Base-by-base conservation (phyloP, 2,797 vertebrate species). In the Tadarida brasiliensis region DNA sequence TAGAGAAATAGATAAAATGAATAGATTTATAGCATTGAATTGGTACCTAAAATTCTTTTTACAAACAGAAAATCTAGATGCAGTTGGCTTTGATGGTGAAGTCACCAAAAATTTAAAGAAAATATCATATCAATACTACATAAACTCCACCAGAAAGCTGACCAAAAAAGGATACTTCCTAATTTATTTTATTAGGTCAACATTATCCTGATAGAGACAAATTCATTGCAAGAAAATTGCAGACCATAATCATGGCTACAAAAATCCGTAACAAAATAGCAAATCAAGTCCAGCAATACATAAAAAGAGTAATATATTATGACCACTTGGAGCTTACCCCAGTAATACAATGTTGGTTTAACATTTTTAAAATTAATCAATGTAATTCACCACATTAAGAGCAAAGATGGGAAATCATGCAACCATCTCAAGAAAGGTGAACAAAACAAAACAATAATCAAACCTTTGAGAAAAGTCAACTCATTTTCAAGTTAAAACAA, bases 41-140 rank as follows among this genome's bases (percentile, higher is more conserved):
- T 68, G n/a, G 22, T 44, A 47, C 35, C 77, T 44, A 91, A 88
- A 84, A 51, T 73, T 89, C 44, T 87, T 91, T 80, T 89, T 14
- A 61, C 28, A 92, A 73, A 68, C 57, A 33, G 67, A 49, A 74
- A 54, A 35, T 81, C 30, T 28, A 81, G 8, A 17, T 47, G 44
- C n/a, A 76, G 20, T 12, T 47, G n/a, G 8, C 30, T 86, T 90
- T 10, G 47, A 22, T 71, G 51, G 44, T 94, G 3, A 77, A 44
- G 20, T 71, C 28, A 71, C 11, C 56, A 78, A 83, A 84, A 57
- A 87, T 70, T 82, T 74, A 30, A 78, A 82, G 17, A 63, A 56
- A 3, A 56, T 9, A 16, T 11, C 61, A 35, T 61, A 70, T 5
- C 10, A 88, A n/a, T 3, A 80, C 7, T 61, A 65, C 1, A 39